phyloP scores from a whole-genome alignment of 2,797 vertebrate genomes.

The Coendou prehensilis region DNA sequence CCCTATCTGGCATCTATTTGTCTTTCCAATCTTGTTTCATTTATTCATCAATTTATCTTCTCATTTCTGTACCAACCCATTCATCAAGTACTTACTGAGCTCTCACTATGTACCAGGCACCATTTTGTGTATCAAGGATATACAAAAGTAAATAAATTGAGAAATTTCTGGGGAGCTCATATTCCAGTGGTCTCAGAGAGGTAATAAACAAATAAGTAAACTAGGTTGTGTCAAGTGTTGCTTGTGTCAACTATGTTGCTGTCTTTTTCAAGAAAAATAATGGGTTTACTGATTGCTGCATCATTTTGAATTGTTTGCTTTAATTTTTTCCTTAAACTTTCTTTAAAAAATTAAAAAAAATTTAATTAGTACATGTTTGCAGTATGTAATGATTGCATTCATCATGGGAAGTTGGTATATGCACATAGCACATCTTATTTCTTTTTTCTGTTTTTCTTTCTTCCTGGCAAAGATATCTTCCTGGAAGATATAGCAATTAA shows the following conservation, averaged over 20 bases:
- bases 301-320: not conserved
- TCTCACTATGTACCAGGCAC: not conserved
- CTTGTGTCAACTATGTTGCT: not conserved
- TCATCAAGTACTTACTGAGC: not conserved
- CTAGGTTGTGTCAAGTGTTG: not conserved
- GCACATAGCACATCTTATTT: not conserved
- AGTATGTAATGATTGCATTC: not conserved
- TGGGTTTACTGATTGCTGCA: not conserved
- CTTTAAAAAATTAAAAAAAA: not conserved
- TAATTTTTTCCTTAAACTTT: not conserved
- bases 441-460: slow-evolving; percentile 5
- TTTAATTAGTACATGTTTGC: not conserved
- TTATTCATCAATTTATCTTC: not conserved
- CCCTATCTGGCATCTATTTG: not conserved
- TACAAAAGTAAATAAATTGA: not conserved
- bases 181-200: not conserved
- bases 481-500: not conserved
- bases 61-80: not conserved
- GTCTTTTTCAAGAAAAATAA: not conserved
- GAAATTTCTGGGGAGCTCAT: not conserved
- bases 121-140: not conserved
- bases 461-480: not conserved
- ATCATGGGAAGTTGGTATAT: not conserved
- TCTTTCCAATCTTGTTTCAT: not conserved
- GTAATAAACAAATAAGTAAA: not conserved